Evolutionary conservation across 30 jellyfish, hydroid and myxozoan species (phyloP).

Genomic region (Nemopilema nomurai): DNA sequence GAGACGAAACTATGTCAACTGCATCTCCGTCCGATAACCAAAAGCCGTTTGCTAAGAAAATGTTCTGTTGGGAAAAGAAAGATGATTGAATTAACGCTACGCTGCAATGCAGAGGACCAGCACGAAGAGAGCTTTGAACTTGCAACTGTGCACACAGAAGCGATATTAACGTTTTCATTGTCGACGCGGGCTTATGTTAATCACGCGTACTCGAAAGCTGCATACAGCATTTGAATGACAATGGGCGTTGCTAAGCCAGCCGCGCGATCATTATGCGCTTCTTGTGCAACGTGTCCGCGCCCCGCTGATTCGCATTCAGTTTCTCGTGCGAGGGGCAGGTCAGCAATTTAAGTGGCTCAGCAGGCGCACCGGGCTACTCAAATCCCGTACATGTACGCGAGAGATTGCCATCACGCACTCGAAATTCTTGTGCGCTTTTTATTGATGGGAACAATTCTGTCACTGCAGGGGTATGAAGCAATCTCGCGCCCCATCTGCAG

Average conservation of each 20-base stretch:
- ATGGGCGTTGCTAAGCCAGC: not conserved
- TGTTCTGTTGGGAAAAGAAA: too few species aligned
- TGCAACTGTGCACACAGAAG: not conserved
- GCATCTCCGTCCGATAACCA: too few species aligned
- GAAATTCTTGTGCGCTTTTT: too few species aligned
- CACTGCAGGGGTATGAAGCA: too few species aligned
- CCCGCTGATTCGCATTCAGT: not conserved
- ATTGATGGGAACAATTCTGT: too few species aligned
- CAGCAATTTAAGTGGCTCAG: conserved; percentile 17
- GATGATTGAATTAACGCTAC: not conserved
- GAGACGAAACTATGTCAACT: too few species aligned
- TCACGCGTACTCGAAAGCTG: conserved; percentile 11
- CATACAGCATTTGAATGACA: not conserved
- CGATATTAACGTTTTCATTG: not conserved
- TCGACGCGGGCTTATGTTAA: not conserved
- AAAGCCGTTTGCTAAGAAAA: too few species aligned
- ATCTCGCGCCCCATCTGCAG: too few species aligned
- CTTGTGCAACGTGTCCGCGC: conserved; percentile 25
- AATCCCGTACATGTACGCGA: not conserved
- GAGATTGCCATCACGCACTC: conserved; percentile 14
- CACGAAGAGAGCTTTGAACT: not conserved
- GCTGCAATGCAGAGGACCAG: not conserved
- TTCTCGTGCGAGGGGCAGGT: conserved; percentile 28
- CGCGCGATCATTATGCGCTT: conserved; percentile 12
- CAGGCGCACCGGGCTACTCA: not conserved